These are phyloP conservation scores for Antigone vipio DNA, from an alignment of 2,113 vertebrate genomes.

Conservation along the genomic window DNA sequence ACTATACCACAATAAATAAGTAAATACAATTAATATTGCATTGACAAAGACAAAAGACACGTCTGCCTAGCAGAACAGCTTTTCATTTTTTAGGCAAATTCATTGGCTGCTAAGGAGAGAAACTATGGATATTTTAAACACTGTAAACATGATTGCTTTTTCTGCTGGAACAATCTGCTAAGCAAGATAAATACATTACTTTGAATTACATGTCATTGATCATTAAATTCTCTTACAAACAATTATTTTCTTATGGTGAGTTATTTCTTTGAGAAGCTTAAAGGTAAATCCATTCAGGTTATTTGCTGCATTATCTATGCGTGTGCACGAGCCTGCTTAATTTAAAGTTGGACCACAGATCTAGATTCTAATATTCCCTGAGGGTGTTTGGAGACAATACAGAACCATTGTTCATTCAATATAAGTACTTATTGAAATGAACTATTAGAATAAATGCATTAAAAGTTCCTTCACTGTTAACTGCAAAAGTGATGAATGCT, in stretches of 20 bases:
- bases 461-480: not conserved
- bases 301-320: not conserved
- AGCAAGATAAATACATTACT: not conserved
- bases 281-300: not conserved
- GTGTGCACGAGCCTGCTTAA: not conserved
- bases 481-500: slow-evolving; percentile 1
- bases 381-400: not conserved
- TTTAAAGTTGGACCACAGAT: not conserved
- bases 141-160: not conserved
- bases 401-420: not conserved
- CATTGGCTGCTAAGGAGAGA: not conserved
- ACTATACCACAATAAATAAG: not conserved
- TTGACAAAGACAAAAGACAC: not conserved
- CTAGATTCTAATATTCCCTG: not conserved
- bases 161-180: not conserved
- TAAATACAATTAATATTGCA: not conserved
- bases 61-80: not conserved
- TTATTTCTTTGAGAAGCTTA: not conserved
- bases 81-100: not conserved
- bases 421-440: not conserved
- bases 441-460: slow-evolving; percentile 7
- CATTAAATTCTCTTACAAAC: not conserved
- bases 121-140: not conserved
- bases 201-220: not conserved
- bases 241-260: not conserved